Percentiles rank a stretch among this genome's conserved stretches.
Conservation (phyloP, 2,888 invertebrate genomes). For the Chloromyia formosa region DNA sequence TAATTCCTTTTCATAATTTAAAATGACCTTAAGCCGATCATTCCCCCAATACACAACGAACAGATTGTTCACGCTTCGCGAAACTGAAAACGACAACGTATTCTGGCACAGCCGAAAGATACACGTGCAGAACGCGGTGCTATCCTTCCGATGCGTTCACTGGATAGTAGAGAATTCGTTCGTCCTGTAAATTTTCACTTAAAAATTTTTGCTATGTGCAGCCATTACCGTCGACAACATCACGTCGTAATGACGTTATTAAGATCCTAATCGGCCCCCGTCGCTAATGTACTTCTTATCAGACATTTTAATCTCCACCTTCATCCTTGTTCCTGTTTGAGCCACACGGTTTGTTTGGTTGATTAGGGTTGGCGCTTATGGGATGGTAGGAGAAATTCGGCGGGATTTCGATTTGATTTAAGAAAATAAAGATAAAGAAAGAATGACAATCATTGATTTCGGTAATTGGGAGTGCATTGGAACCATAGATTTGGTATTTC, state of each 20-base stretch:
- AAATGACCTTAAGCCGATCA: slow-evolving; percentile 34
- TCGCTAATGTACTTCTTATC: slow-evolving; percentile 44
- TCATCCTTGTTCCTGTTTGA: slow-evolving; percentile 12
- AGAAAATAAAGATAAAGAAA: too few species aligned
- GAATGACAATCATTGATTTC: too few species aligned
- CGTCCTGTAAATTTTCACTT: slow-evolving; percentile 41
- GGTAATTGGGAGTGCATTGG: too few species aligned
- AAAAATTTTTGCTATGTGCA: slow-evolving; percentile 37
- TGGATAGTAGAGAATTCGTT: not conserved
- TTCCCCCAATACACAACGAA: slow-evolving; percentile 24
- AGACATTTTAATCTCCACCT: slow-evolving; percentile 39
- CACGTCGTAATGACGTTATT: slow-evolving; percentile 45
- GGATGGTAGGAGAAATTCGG: too few species aligned
- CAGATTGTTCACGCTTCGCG: slow-evolving; percentile 17
- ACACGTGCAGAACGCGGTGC: not conserved
- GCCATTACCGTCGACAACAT: slow-evolving; percentile 39
- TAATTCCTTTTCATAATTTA: slow-evolving; percentile 36
- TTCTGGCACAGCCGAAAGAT: slow-evolving; percentile 16
- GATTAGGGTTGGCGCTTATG: too few species aligned
- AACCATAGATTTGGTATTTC: too few species aligned
- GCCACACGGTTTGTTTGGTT: too few species aligned
- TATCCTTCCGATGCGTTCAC: slow-evolving; percentile 37
- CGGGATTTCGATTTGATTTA: too few species aligned
- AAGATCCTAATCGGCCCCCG: slow-evolving; percentile 39
- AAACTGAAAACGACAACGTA: not conserved